Evolutionary conservation across 2,797 vertebrate genomes (phyloP).

Genomic region (Gallinago nigripennis): DNA sequence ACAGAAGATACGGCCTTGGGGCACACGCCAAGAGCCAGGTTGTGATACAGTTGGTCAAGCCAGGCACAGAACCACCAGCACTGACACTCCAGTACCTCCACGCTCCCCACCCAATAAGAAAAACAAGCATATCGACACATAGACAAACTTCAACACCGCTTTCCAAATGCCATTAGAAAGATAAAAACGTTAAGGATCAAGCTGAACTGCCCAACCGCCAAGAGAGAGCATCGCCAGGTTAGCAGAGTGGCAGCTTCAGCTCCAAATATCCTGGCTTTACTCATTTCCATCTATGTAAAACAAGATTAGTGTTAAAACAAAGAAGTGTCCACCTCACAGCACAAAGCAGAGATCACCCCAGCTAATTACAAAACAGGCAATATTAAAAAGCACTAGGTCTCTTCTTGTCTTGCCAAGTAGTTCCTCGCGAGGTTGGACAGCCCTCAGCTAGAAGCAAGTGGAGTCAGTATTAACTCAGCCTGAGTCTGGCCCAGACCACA

Average conservation of each 20-base stretch:
- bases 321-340: constrained; percentile 57
- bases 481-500: not conserved
- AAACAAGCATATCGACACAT: constrained; percentile 27
- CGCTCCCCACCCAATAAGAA: constrained; percentile 5
- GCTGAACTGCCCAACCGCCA: not conserved
- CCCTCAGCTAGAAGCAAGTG: not conserved
- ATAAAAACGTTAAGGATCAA: not conserved
- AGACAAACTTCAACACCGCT: constrained; percentile 20
- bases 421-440: constrained; percentile 11
- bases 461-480: not conserved
- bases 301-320: constrained; percentile 37
- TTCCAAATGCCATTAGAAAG: constrained; percentile 50
- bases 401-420: not conserved
- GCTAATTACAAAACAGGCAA: constrained; percentile 49
- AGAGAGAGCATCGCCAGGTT: not conserved
- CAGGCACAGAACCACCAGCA: not conserved
- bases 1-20: not conserved
- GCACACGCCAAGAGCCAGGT: not conserved
- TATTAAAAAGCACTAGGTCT: constrained; percentile 31
- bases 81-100: constrained; percentile 24
- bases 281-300: constrained; percentile 41
- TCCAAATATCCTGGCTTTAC: constrained; percentile 25
- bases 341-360: constrained; percentile 62
- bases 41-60: not conserved
- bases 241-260: not conserved